Base-by-base conservation (phyloP, 2,797 vertebrate species). In the Pangasius mekongensis region DNA sequence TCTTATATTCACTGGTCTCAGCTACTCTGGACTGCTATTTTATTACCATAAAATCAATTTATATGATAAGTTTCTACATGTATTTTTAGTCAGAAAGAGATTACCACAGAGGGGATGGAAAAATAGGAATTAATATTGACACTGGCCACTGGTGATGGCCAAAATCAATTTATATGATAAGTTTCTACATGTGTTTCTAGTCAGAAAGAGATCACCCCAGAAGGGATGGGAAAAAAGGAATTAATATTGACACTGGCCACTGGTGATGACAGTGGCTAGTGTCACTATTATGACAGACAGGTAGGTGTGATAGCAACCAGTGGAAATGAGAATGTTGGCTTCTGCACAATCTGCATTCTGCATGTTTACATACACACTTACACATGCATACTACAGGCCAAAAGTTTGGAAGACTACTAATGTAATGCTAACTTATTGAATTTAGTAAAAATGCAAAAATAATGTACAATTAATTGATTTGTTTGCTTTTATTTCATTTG, bases 1-100 rank as follows among this genome's bases (percentile, higher is more conserved):
- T 8, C 66, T 18, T 36, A 69, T 69, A 36, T 69, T 69, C 67
- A 36, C 16, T 36, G 67, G 67, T 69, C 14, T 36, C 67, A 77
- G 74, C 49, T 30, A 69, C 27, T 69, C 67, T 69, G 33, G 30
- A 27, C 60, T 81, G 86, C 47, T 39, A 69, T 22, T 67, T 78
- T 60, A 84, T 90, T 90, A 86, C 47, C 73, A 90, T 88, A 74
- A 87, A 84, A 73, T 84, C 58, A 30, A 87, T 86, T 88, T 80
- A 88, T 62, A 88, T 88, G 83, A 20, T 86, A 86, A 83, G 80
- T 60, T 47, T 43, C 27, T 71, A 86, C 24, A 58, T 83, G 27
- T 85, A 27, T 49, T 85, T 74, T 49, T 14, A 77, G 52, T 39
- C 33, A 39, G 67, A 33, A 71, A 22, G 33, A 36, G 16, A 69